Conservation (phyloP, 2,888 invertebrate genomes). For the Lycaena phlaeas region DNA sequence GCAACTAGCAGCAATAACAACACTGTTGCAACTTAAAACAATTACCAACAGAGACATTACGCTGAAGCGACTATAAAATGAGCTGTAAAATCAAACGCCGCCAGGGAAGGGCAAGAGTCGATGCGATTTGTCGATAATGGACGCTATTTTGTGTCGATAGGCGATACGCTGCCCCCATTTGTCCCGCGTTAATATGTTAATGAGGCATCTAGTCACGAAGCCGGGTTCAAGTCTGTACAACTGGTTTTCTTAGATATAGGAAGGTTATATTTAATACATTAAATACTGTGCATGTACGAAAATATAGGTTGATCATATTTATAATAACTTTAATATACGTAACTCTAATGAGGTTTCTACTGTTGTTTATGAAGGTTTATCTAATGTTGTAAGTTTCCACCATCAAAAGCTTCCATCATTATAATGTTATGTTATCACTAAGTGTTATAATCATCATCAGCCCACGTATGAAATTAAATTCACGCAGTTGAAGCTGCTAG, state of each 20-base stretch:
- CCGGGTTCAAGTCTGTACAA: slow-evolving; percentile 16
- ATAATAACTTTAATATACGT: too few species aligned
- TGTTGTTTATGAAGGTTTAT: too few species aligned
- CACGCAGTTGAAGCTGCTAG: too few species aligned
- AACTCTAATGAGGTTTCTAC: neutral
- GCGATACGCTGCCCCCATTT: slow-evolving; percentile 28
- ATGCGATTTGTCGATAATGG: slow-evolving; percentile 26
- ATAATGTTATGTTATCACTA: too few species aligned
- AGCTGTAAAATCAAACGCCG: slow-evolving; percentile 32
- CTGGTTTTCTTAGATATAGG: slow-evolving; percentile 24
- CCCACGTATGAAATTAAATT: too few species aligned
- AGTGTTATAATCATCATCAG: too few species aligned
- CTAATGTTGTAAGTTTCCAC: neutral
- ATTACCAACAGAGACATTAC: slow-evolving; percentile 23
- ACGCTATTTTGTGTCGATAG: slow-evolving; percentile 25
- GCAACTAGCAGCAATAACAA: slow-evolving; percentile 15
- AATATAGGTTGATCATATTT: neutral
- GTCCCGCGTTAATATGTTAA: slow-evolving; percentile 43
- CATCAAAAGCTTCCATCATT: neutral
- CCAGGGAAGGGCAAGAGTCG: slow-evolving; percentile 20
- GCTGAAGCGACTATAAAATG: slow-evolving; percentile 35
- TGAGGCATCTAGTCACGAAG: slow-evolving; percentile 31
- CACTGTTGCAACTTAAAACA: slow-evolving; percentile 20
- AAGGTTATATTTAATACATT: slow-evolving; percentile 28
- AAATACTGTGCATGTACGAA: neutral